Evolutionary conservation across 2,797 vertebrate species (phyloP), one percentile per base, ranked within the genome.

Genomic region (Pachyuromys duprasi): DNA sequence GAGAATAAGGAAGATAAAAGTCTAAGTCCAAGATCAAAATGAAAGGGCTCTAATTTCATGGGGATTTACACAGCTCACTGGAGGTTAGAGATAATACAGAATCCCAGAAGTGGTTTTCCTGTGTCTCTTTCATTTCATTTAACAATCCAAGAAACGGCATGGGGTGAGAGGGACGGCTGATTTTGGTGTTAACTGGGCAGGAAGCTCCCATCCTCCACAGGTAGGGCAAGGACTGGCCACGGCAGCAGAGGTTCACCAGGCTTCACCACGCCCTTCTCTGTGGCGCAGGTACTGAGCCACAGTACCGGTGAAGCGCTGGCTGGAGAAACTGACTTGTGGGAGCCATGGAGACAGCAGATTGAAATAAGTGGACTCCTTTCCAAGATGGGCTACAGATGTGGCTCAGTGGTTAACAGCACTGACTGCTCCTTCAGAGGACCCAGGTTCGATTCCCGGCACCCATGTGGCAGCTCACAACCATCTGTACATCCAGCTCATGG

Each of bases 251-350:
- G 4, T 55, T 39, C n/a, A n/a, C 42, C 42, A 18, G 13, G 49
- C 81, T 49, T 55, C 17, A 22, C 18, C 33, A 28, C 17, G 6
- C 45, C 79, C 75, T 94, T 74, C 93, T 82, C 60, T 2, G 26
- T 78, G 79, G 62, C 26, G 0, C 96, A 80, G 70, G 94, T n/a
- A n/a, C n/a, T n/a, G n/a, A 80, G 79, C 97, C 70, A 89, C 65
- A 63, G 95, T 90, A 75, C 95, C 96, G 90, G 36, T 28, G 81
- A 97, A 87, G 75, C 5, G 20, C 24, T 75, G 93, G 72, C 95
- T 92, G 81, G 87, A 93, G 75, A 53, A 11, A 49, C 74, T 91
- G 95, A 89, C 89, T 97, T 95, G 93, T 67, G 95, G 95, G 92
- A 62, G 82, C 53, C 42, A 31, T 15, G 26, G 72, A 86, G 86